Evolutionary conservation across 2,888 invertebrate genomes (phyloP).

Genomic region (Leptopterna dolabrata): DNA sequence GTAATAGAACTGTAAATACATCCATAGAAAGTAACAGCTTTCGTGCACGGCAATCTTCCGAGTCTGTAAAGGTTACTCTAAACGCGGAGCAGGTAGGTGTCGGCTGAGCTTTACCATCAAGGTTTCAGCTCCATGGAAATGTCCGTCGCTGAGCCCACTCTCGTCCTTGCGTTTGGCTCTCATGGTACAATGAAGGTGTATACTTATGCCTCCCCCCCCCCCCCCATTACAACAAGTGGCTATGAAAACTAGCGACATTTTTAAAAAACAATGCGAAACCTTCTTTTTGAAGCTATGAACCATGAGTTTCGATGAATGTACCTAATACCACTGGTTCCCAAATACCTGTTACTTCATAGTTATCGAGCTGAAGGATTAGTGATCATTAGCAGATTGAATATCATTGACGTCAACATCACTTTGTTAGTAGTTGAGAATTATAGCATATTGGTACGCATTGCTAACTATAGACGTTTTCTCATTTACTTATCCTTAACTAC

Average conservation of each 20-base stretch:
- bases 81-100: background rate
- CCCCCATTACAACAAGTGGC: background rate
- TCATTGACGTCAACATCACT: background rate
- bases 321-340: background rate
- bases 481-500: too few relatives aligned
- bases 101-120: conserved; percentile 5
- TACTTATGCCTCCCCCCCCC: background rate
- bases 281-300: background rate
- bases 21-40: conserved; percentile 1
- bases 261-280: background rate
- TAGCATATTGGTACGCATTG: too few relatives aligned
- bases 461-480: too few relatives aligned
- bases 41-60: conserved; percentile 13
- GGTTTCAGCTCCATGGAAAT: background rate
- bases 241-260: background rate
- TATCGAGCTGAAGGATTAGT: background rate
- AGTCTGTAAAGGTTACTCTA: background rate
- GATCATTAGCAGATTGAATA: background rate
- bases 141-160: background rate
- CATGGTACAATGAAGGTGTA: background rate
- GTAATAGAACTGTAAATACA: conserved; percentile 26
- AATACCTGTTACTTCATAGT: background rate
- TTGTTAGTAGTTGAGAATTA: too few relatives aligned
- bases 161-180: background rate
- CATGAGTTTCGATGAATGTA: background rate